These are phyloP conservation scores for Trachops cirrhosus DNA, from an alignment of 2,797 vertebrate species.

Conservation along the genomic window DNA sequence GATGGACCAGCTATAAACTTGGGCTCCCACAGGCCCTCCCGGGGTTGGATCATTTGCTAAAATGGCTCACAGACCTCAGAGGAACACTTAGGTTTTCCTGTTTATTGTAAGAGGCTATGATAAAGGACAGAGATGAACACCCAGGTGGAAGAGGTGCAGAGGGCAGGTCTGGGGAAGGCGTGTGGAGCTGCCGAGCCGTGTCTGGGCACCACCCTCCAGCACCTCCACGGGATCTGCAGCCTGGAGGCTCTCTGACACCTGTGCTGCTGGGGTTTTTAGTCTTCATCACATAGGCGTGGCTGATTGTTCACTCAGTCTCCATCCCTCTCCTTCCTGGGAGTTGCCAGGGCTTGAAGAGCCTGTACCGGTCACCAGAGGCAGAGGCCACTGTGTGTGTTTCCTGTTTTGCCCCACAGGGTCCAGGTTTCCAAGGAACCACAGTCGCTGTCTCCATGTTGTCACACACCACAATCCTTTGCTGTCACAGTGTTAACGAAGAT, in stretches of 20 bases:
- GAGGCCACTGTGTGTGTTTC: neutral
- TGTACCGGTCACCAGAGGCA: neutral
- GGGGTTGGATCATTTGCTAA: neutral
- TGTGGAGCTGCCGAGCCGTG: accelerated
- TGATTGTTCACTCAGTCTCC: no score
- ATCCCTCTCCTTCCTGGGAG: neutral
- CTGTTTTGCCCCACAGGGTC: accelerated
- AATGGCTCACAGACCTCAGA: neutral
- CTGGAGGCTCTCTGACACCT: neutral
- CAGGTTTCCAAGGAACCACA: neutral
- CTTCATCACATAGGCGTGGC: accelerated
- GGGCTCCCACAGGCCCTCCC: neutral
- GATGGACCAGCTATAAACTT: neutral
- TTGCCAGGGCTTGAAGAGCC: neutral
- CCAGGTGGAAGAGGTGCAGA: no score
- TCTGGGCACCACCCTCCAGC: neutral
- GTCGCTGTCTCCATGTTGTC: neutral
- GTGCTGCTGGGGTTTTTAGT: neutral
- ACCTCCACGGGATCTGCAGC: neutral
- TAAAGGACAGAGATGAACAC: neutral
- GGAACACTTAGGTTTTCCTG: neutral
- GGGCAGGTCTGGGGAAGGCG: neutral
- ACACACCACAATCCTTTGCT: accelerated
- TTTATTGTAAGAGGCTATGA: neutral
- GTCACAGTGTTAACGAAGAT: neutral